A percentile compares a stretch with the other conserved stretches of the same genome.
phyloP scores from a whole-genome alignment of 2,888 invertebrate genomes.

The Cephus rjabovi region DNA sequence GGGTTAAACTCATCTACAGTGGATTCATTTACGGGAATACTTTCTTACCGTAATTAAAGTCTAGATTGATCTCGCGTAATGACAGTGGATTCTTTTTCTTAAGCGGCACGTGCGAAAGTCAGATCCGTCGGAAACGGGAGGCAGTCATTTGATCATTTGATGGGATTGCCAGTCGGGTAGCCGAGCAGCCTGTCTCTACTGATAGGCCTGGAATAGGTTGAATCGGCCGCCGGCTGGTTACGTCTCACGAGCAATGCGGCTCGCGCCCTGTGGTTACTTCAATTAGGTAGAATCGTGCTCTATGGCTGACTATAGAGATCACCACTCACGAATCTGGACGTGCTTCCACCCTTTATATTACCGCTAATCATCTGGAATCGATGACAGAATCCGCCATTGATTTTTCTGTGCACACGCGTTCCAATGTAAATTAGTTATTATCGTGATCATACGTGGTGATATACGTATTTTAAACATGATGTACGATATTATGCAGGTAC shows the following conservation, averaged over 20 bases:
- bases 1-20: background rate
- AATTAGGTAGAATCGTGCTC: slow-evolving; percentile 63
- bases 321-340: slow-evolving; percentile 55
- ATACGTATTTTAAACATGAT: background rate
- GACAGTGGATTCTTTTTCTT: background rate
- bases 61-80: background rate
- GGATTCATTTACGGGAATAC: background rate
- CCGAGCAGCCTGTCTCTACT: background rate
- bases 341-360: slow-evolving; percentile 58
- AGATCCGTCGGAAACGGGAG: slow-evolving; percentile 46
- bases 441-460: background rate
- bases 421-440: background rate
- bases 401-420: background rate
- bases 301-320: slow-evolving; percentile 17
- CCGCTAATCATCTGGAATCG: slow-evolving; percentile 57
- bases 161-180: slow-evolving; percentile 42
- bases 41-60: background rate
- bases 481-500: background rate
- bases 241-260: slow-evolving; percentile 22
- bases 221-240: slow-evolving; percentile 9
- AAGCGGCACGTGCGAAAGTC: slow-evolving; percentile 56
- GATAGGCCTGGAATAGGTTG: background rate
- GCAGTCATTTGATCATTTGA: slow-evolving; percentile 58
- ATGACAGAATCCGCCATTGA: slow-evolving; percentile 30
- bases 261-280: slow-evolving; percentile 64